Percentiles rank a stretch among this genome's conserved stretches.
phyloP scores from a whole-genome alignment of 2,888 invertebrate genomes.

The Dasysyrphus albostriatus region DNA sequence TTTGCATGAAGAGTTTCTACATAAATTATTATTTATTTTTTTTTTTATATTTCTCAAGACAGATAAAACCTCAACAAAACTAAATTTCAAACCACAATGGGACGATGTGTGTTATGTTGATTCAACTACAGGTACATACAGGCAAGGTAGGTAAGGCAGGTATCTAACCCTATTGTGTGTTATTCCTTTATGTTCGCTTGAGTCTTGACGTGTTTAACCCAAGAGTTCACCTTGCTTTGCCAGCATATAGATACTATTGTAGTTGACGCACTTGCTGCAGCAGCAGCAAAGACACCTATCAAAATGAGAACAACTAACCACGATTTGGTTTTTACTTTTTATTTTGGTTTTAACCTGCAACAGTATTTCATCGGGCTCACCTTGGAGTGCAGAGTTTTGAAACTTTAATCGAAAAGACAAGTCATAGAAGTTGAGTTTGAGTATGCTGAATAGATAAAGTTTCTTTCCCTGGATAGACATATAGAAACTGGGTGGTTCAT shows the following conservation, averaged over 20 bases:
- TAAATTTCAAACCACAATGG: slow-evolving; percentile 57
- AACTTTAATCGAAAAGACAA: slow-evolving; percentile 38
- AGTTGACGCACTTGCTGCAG: slow-evolving; percentile 18
- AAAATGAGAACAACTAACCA: slow-evolving; percentile 68
- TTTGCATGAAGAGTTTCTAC: slow-evolving; percentile 72
- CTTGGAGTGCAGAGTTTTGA: slow-evolving; percentile 50
- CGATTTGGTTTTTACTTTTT: slow-evolving; percentile 17
- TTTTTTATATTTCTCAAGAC: slow-evolving; percentile 16
- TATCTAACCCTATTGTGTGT: slow-evolving; percentile 43
- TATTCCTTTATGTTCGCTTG: not conserved
- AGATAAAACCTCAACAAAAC: slow-evolving; percentile 58
- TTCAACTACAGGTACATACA: not conserved
- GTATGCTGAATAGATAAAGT: not conserved
- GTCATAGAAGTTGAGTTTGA: not conserved
- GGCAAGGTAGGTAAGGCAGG: not conserved
- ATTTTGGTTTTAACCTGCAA: slow-evolving; percentile 23
- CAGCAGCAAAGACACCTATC: not conserved
- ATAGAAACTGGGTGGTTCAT: too few species aligned
- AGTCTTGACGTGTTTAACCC: slow-evolving; percentile 24
- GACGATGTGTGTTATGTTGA: slow-evolving; percentile 21
- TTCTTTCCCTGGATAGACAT: slow-evolving; percentile 6
- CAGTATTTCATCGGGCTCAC: slow-evolving; percentile 31
- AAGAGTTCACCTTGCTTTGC: slow-evolving; percentile 64
- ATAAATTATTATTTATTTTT: slow-evolving; percentile 68
- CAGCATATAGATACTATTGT: not conserved